A percentile compares a stretch with the other conserved stretches of the same genome.
phyloP scores from a whole-genome alignment of 37 sponge, comb jelly and placozoan species.

The Halisarca cf. caerulea region DNA sequence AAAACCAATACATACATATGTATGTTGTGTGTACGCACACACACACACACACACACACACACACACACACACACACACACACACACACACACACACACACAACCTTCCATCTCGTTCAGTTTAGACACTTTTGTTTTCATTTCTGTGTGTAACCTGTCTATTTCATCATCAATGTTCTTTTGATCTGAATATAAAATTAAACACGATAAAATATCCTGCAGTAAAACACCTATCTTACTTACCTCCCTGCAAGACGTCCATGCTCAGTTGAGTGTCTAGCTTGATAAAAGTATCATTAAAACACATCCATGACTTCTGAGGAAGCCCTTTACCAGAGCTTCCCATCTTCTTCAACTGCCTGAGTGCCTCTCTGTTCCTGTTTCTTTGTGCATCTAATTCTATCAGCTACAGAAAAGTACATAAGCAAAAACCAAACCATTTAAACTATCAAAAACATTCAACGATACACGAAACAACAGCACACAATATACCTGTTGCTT shows the following conservation, averaged over 20 bases:
- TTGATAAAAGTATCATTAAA: conserved; percentile 83
- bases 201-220: background rate
- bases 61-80: too few species aligned
- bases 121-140: conserved; percentile 72
- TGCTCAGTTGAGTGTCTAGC: conserved; percentile 44
- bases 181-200: conserved; percentile 40
- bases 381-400: conserved; percentile 73
- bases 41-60: conserved; percentile 11
- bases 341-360: conserved; percentile 47
- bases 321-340: background rate
- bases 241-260: conserved; percentile 67
- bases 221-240: background rate
- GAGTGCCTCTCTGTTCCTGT: conserved; percentile 75
- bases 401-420: conserved; percentile 53
- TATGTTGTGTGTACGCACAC: too few species aligned
- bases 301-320: conserved; percentile 66
- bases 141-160: conserved; percentile 49
- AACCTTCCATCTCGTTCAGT: conserved; percentile 84
- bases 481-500: conserved; percentile 58
- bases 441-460: background rate
- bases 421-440: background rate
- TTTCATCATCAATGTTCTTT: conserved; percentile 46
- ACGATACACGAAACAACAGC: background rate
- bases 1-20: too few species aligned
- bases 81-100: too few species aligned